Evolutionary conservation across 2,113 vertebrate species (phyloP).

Genomic region (Ophthalmolycus amberensis): DNA sequence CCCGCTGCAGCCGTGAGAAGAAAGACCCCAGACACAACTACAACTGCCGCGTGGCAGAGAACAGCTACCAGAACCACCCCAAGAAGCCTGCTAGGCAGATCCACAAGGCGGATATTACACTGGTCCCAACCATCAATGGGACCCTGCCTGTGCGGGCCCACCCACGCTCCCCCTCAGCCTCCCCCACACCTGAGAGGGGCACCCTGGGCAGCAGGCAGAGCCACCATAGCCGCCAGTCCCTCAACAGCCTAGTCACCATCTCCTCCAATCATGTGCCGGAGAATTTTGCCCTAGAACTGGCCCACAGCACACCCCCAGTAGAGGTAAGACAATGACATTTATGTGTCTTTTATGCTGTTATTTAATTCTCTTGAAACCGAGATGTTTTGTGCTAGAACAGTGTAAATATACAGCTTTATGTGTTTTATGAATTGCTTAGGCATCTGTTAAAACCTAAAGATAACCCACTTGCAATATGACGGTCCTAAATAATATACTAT

Average conservation of each 20-base stretch:
- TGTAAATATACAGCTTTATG: neutral
- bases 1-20: constrained; percentile 92
- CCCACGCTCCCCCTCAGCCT: constrained; percentile 90
- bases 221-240: constrained; percentile 95
- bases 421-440: neutral
- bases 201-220: constrained; percentile 93
- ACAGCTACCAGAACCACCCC: constrained; percentile 96
- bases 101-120: constrained; percentile 96
- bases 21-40: constrained; percentile 94
- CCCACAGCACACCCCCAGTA: constrained; percentile 93
- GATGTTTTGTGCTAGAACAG: neutral
- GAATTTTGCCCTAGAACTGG: constrained; percentile 94
- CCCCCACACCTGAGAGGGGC: constrained; percentile 91
- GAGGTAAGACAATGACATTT: constrained; percentile 87
- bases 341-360: neutral
- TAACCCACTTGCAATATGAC: neutral
- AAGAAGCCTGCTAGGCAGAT: constrained; percentile 96
- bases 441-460: neutral
- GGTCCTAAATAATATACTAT: neutral
- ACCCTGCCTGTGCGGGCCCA: constrained; percentile 93
- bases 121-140: constrained; percentile 94
- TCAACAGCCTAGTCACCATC: constrained; percentile 98
- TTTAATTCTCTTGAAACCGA: neutral
- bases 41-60: constrained; percentile 95
- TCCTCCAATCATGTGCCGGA: constrained; percentile 96